Conservation (phyloP, 2,797 vertebrate species). For the Tiaroga cobitis region DNA sequence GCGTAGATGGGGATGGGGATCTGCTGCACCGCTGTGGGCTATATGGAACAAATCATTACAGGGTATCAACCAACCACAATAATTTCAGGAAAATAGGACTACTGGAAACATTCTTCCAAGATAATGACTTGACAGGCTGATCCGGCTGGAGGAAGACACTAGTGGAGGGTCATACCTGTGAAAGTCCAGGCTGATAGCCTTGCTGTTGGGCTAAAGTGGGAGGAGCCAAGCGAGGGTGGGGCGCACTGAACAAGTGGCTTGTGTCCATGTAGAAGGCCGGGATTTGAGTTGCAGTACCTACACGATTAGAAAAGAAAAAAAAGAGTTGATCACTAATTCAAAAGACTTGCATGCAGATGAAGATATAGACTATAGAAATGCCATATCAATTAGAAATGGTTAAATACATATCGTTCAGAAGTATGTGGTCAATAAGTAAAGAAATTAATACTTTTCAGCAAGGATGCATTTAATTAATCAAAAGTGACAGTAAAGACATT, state of each 20-base stretch:
- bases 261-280: constrained; percentile 99
- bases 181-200: constrained; percentile 95
- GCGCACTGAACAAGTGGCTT: constrained; percentile 94
- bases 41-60: constrained; percentile 8
- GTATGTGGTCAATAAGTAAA: background rate
- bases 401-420: background rate
- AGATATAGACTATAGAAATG: background rate
- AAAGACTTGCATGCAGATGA: background rate
- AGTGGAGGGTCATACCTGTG: constrained; percentile 82
- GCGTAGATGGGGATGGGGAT: constrained; percentile 99
- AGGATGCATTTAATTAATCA: background rate
- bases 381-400: background rate
- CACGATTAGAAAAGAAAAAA: constrained; percentile 27
- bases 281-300: constrained; percentile 90
- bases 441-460: background rate
- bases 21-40: constrained; percentile 95
- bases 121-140: background rate
- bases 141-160: background rate
- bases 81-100: background rate
- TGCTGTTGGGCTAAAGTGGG: constrained; percentile 95
- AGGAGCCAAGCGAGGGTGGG: constrained; percentile 93
- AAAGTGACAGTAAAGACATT: background rate
- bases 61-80: background rate
- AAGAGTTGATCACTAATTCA: background rate
- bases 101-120: background rate